These are phyloP conservation scores for Bhutanitis thaidina DNA, from an alignment of 2,888 invertebrate genomes.

Conservation along the genomic window DNA sequence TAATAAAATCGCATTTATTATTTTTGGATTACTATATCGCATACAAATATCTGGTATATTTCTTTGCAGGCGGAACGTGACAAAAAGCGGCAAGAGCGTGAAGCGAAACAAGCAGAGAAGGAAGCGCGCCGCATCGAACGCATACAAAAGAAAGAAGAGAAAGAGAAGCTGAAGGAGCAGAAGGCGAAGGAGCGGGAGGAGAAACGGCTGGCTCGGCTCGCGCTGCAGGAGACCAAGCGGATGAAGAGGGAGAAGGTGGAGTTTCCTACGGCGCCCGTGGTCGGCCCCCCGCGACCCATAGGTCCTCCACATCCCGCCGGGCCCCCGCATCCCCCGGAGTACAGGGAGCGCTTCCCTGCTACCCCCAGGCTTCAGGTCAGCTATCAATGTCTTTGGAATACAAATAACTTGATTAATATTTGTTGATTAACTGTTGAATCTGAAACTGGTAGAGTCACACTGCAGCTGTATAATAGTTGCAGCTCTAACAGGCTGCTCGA, in stretches of 20 bases:
- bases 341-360: constrained; percentile 42
- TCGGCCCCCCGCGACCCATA: constrained; percentile 22
- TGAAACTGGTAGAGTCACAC: too few relatives aligned
- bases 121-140: constrained; percentile 69
- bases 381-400: neutral
- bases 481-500: too few relatives aligned
- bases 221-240: constrained; percentile 64
- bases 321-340: constrained; percentile 23
- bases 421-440: too few relatives aligned
- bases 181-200: constrained; percentile 74
- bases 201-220: constrained; percentile 59
- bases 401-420: too few relatives aligned
- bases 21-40: too few relatives aligned
- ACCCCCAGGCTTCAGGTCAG: constrained; percentile 52
- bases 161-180: constrained; percentile 65
- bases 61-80: constrained; percentile 68
- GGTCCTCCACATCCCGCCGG: neutral
- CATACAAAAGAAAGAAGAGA: constrained; percentile 71
- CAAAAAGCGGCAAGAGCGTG: constrained; percentile 75
- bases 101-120: constrained; percentile 72
- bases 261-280: constrained; percentile 10
- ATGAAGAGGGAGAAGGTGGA: constrained; percentile 56
- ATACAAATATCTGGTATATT: too few relatives aligned
- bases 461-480: too few relatives aligned
- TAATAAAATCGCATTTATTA: too few relatives aligned